phyloP scores from a whole-genome alignment of 2,888 invertebrate species.

The Criorhina ranunculi region DNA sequence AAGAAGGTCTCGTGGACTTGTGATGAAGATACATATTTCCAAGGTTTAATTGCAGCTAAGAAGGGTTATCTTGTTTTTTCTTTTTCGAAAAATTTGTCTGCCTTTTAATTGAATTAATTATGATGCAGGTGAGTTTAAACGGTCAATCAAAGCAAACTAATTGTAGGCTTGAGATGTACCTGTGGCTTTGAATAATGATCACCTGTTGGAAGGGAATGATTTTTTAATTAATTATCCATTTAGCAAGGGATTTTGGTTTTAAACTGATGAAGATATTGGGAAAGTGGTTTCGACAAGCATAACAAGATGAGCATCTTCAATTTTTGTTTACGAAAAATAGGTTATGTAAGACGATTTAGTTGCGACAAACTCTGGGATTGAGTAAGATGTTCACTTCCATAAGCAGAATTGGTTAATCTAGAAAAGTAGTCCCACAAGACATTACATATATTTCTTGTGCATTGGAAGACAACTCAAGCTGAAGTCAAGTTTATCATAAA shows the following conservation, averaged over 20 bases:
- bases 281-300: conserved; percentile 15
- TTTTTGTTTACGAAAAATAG: no score
- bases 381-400: no score
- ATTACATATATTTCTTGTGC: no score
- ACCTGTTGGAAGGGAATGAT: conserved; percentile 54
- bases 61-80: conserved; percentile 64
- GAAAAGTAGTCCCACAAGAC: no score
- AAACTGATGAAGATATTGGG: conserved; percentile 33
- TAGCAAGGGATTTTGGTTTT: conserved; percentile 21
- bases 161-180: conserved; percentile 47
- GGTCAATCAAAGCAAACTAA: conserved; percentile 74
- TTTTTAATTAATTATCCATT: conserved; percentile 68
- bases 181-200: conserved; percentile 60
- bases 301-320: no score
- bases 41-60: conserved; percentile 67
- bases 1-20: conserved; percentile 3
- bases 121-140: conserved; percentile 62
- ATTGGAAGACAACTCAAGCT: no score
- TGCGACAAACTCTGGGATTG: no score
- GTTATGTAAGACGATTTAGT: no score
- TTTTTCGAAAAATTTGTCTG: conserved; percentile 71
- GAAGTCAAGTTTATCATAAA: no score
- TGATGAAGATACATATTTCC: conserved; percentile 70
- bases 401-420: no score
- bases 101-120: conserved; percentile 72